Percentiles rank a stretch among this genome's conserved stretches.
Evolutionary conservation across 2,888 invertebrate genomes (phyloP).

Genomic region (Parasteatoda lunata): DNA sequence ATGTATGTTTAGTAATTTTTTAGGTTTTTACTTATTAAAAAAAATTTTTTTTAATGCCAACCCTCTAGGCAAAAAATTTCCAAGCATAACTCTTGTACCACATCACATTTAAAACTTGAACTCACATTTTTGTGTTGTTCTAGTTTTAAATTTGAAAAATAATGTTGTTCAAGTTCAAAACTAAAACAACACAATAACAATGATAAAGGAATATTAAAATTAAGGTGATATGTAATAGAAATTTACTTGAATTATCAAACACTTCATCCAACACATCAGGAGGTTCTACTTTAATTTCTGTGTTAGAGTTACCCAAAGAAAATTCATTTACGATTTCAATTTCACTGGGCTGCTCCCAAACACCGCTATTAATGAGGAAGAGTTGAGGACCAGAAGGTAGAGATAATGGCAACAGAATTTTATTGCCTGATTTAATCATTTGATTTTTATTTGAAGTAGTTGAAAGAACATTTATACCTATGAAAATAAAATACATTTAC

Average conservation of each 20-base stretch:
- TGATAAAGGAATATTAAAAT: too few relatives aligned
- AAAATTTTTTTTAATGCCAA: too few relatives aligned
- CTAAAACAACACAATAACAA: too few relatives aligned
- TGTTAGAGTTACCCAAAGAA: not conserved
- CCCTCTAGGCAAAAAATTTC: too few relatives aligned
- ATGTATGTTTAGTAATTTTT: too few relatives aligned
- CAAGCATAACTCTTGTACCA: too few relatives aligned
- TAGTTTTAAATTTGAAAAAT: too few relatives aligned
- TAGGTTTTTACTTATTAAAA: too few relatives aligned
- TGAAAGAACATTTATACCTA: constrained; percentile 31
- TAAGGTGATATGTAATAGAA: too few relatives aligned
- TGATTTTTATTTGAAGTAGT: constrained; percentile 19
- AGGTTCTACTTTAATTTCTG: constrained; percentile 39
- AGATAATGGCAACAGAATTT: constrained; percentile 44
- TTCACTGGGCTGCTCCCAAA: constrained; percentile 40
- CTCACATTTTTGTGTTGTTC: too few relatives aligned
- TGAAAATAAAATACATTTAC: not conserved
- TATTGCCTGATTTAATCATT: constrained; percentile 32
- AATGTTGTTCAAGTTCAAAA: too few relatives aligned
- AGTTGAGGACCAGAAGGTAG: constrained; percentile 44
- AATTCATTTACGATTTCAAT: constrained; percentile 39
- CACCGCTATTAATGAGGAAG: constrained; percentile 52
- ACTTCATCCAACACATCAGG: constrained; percentile 16
- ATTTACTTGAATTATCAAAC: not conserved
- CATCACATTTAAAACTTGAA: too few relatives aligned